Evolutionary conservation across 53 echinoderm and acorn worm genomes (phyloP), one percentile per base, ranked within the genome.

Genomic region (Arbacia lixula): DNA sequence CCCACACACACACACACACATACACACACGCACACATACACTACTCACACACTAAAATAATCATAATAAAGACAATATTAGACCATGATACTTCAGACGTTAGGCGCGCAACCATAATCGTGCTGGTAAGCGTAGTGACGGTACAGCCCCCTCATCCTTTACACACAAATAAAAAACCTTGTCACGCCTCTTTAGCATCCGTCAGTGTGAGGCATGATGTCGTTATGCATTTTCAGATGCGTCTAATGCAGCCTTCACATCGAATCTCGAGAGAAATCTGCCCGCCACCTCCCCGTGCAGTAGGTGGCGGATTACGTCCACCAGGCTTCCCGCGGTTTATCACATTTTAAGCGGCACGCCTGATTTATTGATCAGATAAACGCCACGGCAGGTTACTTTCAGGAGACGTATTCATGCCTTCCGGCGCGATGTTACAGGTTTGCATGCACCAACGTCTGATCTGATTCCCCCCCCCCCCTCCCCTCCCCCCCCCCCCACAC

Each of bases 361-460:
- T 69, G 69, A 69, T 69, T 69, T 69, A 69, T 69, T 69, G 69
- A 69, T 69, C 43, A 69, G 69, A 69, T 69, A 21, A 69, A 69
- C 40, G 69, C 43, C 69, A 69, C 69, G 12, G 26, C 12, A 40
- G 16, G 43, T 69, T 69, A 69, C 42, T 69, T 43, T 69, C 69
- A 69, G 41, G 40, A 5, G 41, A 43, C 43, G 41, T 69, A 28
- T 69, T 43, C 36, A 41, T 41, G 25, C 43, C 69, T 8, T 25
- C n/a, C n/a, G n/a, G n/a, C n/a, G n/a, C n/a, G n/a, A n/a, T n/a
- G n/a, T n/a, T n/a, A n/a, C n/a, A n/a, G n/a, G n/a, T n/a, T n/a
- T n/a, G n/a, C n/a, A n/a, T n/a, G n/a, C n/a, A n/a, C n/a, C n/a
- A n/a, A n/a, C n/a, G n/a, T n/a, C n/a, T n/a, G n/a, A n/a, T n/a